Evolutionary conservation across 1,140 invertebrate species (phyloP), one percentile per base, ranked within the genome.

Genomic region (Watersipora subatra): DNA sequence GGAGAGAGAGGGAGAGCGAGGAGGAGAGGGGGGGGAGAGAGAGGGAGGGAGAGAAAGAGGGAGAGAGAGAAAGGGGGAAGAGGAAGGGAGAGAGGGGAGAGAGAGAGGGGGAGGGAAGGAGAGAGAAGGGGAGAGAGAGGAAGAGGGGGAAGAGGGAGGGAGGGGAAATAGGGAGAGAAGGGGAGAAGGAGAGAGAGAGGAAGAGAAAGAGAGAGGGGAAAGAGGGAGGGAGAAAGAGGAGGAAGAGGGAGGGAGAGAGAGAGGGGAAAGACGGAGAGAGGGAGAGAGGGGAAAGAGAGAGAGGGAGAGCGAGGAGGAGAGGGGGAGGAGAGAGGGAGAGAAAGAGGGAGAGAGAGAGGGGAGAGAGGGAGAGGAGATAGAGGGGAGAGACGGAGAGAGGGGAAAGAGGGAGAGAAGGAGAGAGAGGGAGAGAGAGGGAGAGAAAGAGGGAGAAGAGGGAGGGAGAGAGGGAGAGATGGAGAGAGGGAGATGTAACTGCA

Each of bases 81-180:
- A 3, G n/a, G 57, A 65, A n/a, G 46, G 22, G 2, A 20, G 3
- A 25, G 24, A n/a, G 56, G 57, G 24, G 27, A 34, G 57, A 27
- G 57, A 28, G 57, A 65, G 64, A 65, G 27, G n/a, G n/a, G n/a
- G n/a, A 62, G 28, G 62, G 27, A 65, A 29, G 46, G 58, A 61
- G 28, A 67, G 58, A 69, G 62, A 69, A 26, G 28, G 61, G 67
- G 58, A 70, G 62, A 57, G 55, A 59, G 71, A 76, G 73, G 73
- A 62, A 68, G 69, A 64, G 67, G 46, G 56, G 26, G n/a, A 63
- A 46, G 26, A 27, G 20, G 57, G 26, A 59, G 62, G 29, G 62
- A n/a, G n/a, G n/a, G n/a, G n/a, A n/a, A n/a, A n/a, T n/a, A n/a
- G n/a, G n/a, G n/a, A n/a, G n/a, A n/a, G 29, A 61, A 62, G 26